Percentiles rank a stretch among this genome's conserved stretches.
Evolutionary conservation across 2,797 vertebrate species (phyloP).

Genomic region (Enteromius unitaeniatus): DNA sequence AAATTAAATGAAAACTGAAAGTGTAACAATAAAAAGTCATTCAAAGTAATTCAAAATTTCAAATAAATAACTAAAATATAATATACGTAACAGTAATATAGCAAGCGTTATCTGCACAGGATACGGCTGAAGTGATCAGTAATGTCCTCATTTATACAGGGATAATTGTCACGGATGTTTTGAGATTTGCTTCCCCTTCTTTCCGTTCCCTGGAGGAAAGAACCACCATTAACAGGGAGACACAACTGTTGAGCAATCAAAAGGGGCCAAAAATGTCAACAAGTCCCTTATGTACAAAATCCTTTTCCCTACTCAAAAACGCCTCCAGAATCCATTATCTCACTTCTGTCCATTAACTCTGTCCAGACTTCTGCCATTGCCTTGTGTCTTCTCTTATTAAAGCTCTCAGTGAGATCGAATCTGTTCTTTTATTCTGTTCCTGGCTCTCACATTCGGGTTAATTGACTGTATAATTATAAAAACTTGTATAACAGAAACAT

Average conservation of each 20-base stretch:
- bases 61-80: not conserved
- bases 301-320: not conserved
- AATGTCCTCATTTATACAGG: not conserved
- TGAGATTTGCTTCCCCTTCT: not conserved
- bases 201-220: not conserved
- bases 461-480: not conserved
- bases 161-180: constrained; percentile 18
- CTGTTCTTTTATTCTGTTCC: not conserved
- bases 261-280: not conserved
- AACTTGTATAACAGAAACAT: not conserved
- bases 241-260: not conserved
- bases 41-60: not conserved
- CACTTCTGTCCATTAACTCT: not conserved
- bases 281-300: not conserved
- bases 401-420: not conserved
- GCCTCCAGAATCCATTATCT: constrained; percentile 14
- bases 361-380: not conserved
- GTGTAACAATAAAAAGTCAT: not conserved
- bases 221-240: constrained; percentile 16
- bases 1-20: not conserved
- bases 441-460: not conserved
- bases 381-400: not conserved
- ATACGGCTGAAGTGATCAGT: not conserved
- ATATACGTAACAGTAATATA: not conserved
- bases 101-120: not conserved